A percentile compares a stretch with the other conserved stretches of the same genome.
These are phyloP conservation scores for Cygnus atratus DNA, from an alignment of 2,113 vertebrate genomes.

Conservation along the genomic window DNA sequence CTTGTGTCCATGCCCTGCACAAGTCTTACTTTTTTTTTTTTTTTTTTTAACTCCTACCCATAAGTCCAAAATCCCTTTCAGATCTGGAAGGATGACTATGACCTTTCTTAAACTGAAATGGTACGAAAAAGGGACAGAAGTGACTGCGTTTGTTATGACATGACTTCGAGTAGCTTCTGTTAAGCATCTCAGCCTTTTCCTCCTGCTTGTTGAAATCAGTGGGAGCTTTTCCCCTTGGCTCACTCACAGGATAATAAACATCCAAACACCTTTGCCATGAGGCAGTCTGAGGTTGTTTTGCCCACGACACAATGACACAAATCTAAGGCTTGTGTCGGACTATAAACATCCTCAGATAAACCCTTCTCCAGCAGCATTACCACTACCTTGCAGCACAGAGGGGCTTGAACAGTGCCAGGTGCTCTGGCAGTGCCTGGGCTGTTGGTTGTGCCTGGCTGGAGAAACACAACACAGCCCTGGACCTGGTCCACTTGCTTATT, in stretches of 20 bases:
- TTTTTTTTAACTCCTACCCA: fast-evolving
- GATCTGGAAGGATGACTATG: not conserved
- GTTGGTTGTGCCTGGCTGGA: not conserved
- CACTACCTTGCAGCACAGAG: not conserved
- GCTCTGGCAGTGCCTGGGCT: not conserved
- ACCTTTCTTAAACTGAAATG: not conserved
- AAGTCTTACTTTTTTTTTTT: not conserved
- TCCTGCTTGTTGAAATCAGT: not conserved
- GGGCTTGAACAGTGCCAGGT: fast-evolving
- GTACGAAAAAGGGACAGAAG: not conserved
- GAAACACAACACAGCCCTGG: not conserved
- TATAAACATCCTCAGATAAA: not conserved
- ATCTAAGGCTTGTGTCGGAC: not conserved
- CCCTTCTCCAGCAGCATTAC: not conserved
- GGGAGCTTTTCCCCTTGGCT: not conserved
- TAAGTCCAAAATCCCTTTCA: not conserved
- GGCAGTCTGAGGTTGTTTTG: not conserved
- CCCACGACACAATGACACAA: not conserved
- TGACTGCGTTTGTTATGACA: fast-evolving
- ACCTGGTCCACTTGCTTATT: not conserved
- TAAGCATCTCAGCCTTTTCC: not conserved
- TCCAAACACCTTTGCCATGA: not conserved
- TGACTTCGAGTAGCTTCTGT: fast-evolving
- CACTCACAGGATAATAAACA: not conserved
- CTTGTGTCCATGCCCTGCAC: not conserved